Evolutionary conservation across 2,888 invertebrate species (phyloP).

Genomic region (Ophion costatus): DNA sequence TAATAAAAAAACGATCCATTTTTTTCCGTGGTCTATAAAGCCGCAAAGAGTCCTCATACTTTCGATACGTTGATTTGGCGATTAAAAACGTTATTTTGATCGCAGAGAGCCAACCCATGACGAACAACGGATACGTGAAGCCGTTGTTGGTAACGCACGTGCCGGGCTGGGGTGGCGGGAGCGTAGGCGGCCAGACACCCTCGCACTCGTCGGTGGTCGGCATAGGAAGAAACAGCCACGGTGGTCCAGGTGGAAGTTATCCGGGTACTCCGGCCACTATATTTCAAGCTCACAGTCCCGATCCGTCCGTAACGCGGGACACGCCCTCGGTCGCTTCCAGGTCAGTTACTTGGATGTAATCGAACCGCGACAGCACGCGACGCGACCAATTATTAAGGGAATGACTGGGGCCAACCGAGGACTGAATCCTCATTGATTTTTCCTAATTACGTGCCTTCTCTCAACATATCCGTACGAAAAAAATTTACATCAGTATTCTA

Average conservation of each 20-base stretch:
- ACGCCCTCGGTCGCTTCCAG: slow-evolving; percentile 91
- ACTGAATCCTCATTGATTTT: background rate
- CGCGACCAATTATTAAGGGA: slow-evolving; percentile 40
- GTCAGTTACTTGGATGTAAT: slow-evolving; percentile 85
- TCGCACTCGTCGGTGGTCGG: slow-evolving; percentile 80
- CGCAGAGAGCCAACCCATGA: slow-evolving; percentile 85
- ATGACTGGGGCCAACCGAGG: background rate
- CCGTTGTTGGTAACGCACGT: slow-evolving; percentile 93
- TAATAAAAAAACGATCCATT: no score
- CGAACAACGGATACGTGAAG: slow-evolving; percentile 93
- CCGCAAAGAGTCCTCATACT: background rate
- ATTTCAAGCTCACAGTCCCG: slow-evolving; percentile 89
- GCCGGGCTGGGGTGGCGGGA: slow-evolving; percentile 87
- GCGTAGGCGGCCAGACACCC: slow-evolving; percentile 80
- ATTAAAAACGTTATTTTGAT: slow-evolving; percentile 33
- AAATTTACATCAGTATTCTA: slow-evolving; percentile 79
- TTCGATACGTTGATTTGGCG: background rate
- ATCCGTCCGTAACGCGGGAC: slow-evolving; percentile 87
- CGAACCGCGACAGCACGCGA: slow-evolving; percentile 13
- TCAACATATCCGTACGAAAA: slow-evolving; percentile 68
- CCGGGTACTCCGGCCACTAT: slow-evolving; percentile 87
- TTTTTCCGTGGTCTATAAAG: background rate
- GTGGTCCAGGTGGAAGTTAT: slow-evolving; percentile 84
- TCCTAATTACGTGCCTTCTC: slow-evolving; percentile 1
- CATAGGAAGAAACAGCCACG: slow-evolving; percentile 84